A percentile compares a stretch with the other conserved stretches of the same genome.
Evolutionary conservation across 2,113 vertebrate genomes (phyloP).

Genomic region (Chaetops frenatus): DNA sequence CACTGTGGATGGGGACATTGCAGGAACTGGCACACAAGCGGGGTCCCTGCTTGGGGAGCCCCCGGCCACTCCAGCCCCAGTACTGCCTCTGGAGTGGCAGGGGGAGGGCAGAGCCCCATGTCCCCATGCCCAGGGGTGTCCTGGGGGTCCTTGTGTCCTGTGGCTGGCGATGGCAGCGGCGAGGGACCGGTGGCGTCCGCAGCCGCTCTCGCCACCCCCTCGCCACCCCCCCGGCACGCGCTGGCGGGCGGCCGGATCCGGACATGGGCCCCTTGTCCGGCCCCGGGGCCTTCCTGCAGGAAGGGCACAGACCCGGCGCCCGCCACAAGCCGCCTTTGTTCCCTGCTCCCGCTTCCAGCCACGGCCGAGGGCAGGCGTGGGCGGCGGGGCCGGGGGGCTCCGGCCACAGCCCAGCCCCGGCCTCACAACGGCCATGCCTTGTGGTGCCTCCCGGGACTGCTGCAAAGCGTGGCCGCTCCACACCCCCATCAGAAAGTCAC

Average conservation of each 20-base stretch:
- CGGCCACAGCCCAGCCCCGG: accelerated
- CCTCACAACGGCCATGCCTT: accelerated
- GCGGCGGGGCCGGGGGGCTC: not conserved
- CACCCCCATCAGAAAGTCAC: not conserved
- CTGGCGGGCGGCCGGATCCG: not conserved
- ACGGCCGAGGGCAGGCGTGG: not conserved
- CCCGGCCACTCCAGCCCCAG: not conserved
- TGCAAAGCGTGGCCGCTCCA: accelerated
- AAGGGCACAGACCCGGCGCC: not conserved
- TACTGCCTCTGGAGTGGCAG: not conserved
- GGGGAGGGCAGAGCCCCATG: not conserved
- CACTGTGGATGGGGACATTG: not conserved
- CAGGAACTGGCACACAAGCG: not conserved
- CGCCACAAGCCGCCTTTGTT: conserved; percentile 10
- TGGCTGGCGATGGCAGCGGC: accelerated
- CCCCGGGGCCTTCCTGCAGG: not conserved
- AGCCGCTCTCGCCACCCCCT: not conserved
- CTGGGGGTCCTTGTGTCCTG: accelerated
- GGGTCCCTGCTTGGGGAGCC: no score
- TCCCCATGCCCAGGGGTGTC: not conserved
- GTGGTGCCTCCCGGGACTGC: accelerated
- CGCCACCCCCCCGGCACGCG: not conserved
- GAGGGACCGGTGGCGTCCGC: not conserved
- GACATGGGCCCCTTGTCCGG: not conserved
- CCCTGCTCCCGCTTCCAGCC: not conserved